Evolutionary conservation across 2,797 vertebrate species (phyloP), one percentile per base, ranked within the genome.

Genomic region (Dicrostonyx torquatus): DNA sequence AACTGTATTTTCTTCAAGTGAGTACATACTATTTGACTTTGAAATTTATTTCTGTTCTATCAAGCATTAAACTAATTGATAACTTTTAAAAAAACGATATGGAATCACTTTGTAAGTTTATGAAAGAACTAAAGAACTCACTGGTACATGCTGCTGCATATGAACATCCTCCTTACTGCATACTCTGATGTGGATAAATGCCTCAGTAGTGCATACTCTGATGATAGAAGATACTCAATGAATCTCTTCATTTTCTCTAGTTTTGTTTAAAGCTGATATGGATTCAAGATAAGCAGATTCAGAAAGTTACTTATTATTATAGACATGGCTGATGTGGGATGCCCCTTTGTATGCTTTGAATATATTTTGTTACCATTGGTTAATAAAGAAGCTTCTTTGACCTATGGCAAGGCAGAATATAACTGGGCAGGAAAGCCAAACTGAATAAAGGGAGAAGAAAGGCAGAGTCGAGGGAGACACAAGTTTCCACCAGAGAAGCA

Each of bases 21-120:
- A 90, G 87, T 94, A 84, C 92, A 94, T 96, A 97, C 43, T 64
- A 4, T 60, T 93, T 82, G 78, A 45, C 96, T 97, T 95, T 31
- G 17, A 75, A 86, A 88, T 89, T 96, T 87, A 94, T 79, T 96
- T 95, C 85, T 37, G 84, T 95, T 93, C 77, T 94, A 17, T 91
- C 70, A 92, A 93, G 92, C 93, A 97, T 97, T 97, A 97, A 97
- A 87, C 96, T 92, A 95, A 96, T 95, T 94, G 89, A 89, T 94
- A 94, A 93, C 83, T 95, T 95, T 95, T 95, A 55, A 55, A 55
- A 17, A 20, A 20, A 55, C 43, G 3, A 68, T 68, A n/a, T 1
- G 1, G 31, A 11, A 14, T 87, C 50, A 53, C 29, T 48, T 31
- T 68, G 2, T 60, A n/a, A 48, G 50, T n/a, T 72, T 64, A 0